phyloP scores from a whole-genome alignment of 2,797 vertebrate genomes.

The Anniella stebbinsi region DNA sequence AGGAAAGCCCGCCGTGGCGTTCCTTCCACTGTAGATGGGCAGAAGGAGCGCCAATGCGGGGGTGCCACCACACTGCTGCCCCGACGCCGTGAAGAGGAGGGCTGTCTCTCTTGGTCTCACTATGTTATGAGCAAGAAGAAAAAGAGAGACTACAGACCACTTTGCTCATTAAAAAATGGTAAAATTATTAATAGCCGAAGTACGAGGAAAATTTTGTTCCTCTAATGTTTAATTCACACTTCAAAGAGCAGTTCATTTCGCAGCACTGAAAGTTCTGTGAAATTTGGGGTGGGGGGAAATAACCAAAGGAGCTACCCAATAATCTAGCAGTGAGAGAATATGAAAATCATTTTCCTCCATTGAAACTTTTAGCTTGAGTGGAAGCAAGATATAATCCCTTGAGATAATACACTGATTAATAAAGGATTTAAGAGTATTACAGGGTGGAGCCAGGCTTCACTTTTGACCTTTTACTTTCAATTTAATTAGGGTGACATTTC shows the following conservation, averaged over 20 bases:
- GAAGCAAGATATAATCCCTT: slow-evolving; percentile 27
- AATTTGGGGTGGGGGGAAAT: background rate
- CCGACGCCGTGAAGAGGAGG: no score
- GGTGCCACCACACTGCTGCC: no score
- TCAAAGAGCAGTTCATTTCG: background rate
- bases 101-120: background rate
- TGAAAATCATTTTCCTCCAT: slow-evolving; percentile 1
- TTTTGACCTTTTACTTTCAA: slow-evolving; percentile 21
- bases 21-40: no score
- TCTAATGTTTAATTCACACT: background rate
- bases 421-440: slow-evolving; percentile 23
- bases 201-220: background rate
- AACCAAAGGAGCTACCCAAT: background rate
- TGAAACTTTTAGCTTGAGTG: slow-evolving; percentile 12
- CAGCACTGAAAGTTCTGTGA: background rate
- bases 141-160: background rate
- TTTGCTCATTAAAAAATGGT: background rate
- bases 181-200: background rate
- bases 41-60: no score
- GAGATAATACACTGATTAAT: slow-evolving; percentile 29
- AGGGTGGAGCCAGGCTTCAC: slow-evolving; percentile 10
- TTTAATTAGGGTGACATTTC: slow-evolving; percentile 22
- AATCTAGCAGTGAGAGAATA: background rate
- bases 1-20: no score
- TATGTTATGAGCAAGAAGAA: background rate